Conservation (phyloP, 2,888 invertebrate species). For the Abscondita cerata region DNA sequence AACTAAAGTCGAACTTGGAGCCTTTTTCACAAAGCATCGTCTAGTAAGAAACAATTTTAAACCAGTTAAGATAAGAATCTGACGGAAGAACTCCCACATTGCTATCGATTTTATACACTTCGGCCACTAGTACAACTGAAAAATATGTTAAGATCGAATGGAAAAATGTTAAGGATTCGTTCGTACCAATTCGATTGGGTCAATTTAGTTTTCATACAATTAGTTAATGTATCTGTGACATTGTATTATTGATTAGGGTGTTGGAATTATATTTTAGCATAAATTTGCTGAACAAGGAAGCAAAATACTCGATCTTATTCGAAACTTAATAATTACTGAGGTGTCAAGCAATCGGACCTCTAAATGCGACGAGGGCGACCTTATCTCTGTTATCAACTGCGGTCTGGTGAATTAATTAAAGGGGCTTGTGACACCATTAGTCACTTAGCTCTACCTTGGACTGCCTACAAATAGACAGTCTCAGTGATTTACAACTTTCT, state of each 20-base stretch:
- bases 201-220: not conserved
- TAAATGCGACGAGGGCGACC: constrained; percentile 48
- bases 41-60: constrained; percentile 23
- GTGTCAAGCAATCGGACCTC: constrained; percentile 37
- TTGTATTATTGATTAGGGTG: constrained; percentile 3
- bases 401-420: constrained; percentile 57
- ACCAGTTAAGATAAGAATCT: constrained; percentile 29
- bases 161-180: not conserved
- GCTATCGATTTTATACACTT: constrained; percentile 23
- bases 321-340: constrained; percentile 35
- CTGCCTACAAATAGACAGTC: constrained; percentile 54
- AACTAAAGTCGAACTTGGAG: constrained; percentile 17
- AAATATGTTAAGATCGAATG: not conserved
- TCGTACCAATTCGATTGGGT: not conserved
- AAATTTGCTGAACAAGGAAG: constrained; percentile 15
- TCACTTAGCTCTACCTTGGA: constrained; percentile 53
- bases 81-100: constrained; percentile 27
- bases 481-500: constrained; percentile 51
- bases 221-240: constrained; percentile 7
- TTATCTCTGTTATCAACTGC: constrained; percentile 55
- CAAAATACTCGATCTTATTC: constrained; percentile 18
- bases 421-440: constrained; percentile 56
- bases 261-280: constrained; percentile 9
- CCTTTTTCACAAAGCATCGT: constrained; percentile 20
- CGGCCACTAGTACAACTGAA: constrained; percentile 2